A percentile compares a stretch with the other conserved stretches of the same genome.
Conservation (phyloP, 1,140 invertebrate genomes). For the Atopsyche davidsoni region DNA sequence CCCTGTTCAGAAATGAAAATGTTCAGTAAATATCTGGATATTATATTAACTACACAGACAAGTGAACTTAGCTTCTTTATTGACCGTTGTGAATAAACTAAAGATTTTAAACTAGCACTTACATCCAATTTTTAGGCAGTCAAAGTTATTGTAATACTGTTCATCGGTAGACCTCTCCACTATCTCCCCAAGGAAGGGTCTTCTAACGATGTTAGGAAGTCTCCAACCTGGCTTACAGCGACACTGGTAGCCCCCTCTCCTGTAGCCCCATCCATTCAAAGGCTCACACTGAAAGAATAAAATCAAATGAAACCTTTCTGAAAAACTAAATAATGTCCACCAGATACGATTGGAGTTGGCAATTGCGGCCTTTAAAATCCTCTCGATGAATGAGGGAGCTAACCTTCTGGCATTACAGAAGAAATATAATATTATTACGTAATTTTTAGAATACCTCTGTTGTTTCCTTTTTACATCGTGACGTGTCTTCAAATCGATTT, state of each 20-base stretch:
- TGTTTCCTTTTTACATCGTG: slow-evolving; percentile 86
- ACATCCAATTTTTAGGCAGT: slow-evolving; percentile 91
- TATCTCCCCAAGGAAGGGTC: slow-evolving; percentile 89
- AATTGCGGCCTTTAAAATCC: no score
- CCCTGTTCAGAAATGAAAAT: slow-evolving; percentile 50
- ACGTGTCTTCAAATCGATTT: slow-evolving; percentile 86
- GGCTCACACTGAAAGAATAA: slow-evolving; percentile 79
- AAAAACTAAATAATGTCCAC: neutral
- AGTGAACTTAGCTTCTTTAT: no score
- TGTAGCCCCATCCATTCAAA: slow-evolving; percentile 90
- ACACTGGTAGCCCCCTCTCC: slow-evolving; percentile 93
- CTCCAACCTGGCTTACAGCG: slow-evolving; percentile 85
- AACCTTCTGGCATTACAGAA: no score
- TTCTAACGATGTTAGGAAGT: slow-evolving; percentile 76
- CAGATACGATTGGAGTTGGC: neutral
- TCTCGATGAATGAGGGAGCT: no score
- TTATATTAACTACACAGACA: no score
- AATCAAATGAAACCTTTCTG: slow-evolving; percentile 7
- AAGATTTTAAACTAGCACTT: slow-evolving; percentile 47
- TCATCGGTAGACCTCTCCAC: slow-evolving; percentile 86
- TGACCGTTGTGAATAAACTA: no score
- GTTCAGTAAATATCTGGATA: no score
- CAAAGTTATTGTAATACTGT: slow-evolving; percentile 89
- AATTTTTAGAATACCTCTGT: no score
- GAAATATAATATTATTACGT: no score